Evolutionary conservation across 2,888 invertebrate species (phyloP), one percentile per base, ranked within the genome.

Genomic region (Pomacea canaliculata): DNA sequence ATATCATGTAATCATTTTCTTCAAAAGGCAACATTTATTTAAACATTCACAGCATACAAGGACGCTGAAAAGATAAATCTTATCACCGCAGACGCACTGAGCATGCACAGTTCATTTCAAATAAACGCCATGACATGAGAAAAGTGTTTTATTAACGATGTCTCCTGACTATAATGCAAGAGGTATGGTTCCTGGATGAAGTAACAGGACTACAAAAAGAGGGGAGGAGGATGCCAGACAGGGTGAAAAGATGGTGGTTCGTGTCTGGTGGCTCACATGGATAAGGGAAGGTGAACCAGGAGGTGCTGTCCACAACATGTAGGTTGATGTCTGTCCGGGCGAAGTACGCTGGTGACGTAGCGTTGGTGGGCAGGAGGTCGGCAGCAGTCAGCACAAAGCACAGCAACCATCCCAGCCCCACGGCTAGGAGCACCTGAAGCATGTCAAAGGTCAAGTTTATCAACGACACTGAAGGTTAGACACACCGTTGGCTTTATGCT

Each of bases 381-480:
- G 84, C 79, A 13, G 79, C 75, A 3, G 85, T 85, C 48, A 85
- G 77, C 7, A 82, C 74, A 62, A 76, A 74, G 68, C 82, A 83
- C 13, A 85, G 59, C 46, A 84, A 63, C 83, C 85, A 85, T 13
- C 78, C 78, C 10, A 83, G 67, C 19, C 81, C 63, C 71, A 90
- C 85, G 5, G 88, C 86, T 49, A 90, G 75, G 48, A 89, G 74
- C 9, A 88, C 85, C 87, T 88, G 81, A 75, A 56, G 8, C 37
- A 37, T 37, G 4, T 37, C 37, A 37, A 37, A 37, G 37, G 37
- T 37, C 72, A 37, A 83, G 77, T 60, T 81, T 80, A 4, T 81
- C 56, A 23, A 84, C 78, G 13, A 84, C 80, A 83, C 83, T 27
- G 23, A 66, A 70, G 18, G 18, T 49, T 37, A 37, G 9, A 23